Conservation (phyloP, 2,113 vertebrate species). For the Speoplatyrhinus poulsoni region DNA sequence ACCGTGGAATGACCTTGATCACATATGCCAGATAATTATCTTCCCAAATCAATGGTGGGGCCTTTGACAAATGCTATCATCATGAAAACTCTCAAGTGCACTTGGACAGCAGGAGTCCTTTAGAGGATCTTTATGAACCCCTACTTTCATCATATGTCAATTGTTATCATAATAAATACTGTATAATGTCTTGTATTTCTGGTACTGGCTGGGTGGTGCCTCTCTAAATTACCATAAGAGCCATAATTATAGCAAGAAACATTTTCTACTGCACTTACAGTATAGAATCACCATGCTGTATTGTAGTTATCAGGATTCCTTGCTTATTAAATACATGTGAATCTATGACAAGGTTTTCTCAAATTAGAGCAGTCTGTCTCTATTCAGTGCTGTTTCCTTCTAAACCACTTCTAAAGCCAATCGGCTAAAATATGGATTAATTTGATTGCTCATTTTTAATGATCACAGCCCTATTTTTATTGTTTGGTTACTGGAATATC, state of each 20-base stretch:
- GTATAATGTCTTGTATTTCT: not conserved
- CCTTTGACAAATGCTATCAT: constrained; percentile 62
- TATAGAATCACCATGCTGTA: not conserved
- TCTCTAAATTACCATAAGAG: too few species aligned
- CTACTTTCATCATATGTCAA: not conserved
- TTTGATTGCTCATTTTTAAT: constrained; percentile 33
- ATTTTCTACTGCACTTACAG: not conserved
- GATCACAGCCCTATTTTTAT: constrained; percentile 31
- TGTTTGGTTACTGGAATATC: constrained; percentile 49
- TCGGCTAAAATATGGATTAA: constrained; percentile 19
- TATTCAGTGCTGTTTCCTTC: not conserved
- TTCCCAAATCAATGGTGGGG: constrained; percentile 61
- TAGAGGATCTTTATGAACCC: constrained; percentile 37
- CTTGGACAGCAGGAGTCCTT: constrained; percentile 24
- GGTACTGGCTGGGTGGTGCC: too few species aligned
- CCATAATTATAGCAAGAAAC: not conserved
- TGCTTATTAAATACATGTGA: not conserved
- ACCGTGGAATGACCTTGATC: constrained; percentile 62
- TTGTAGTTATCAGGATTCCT: not conserved
- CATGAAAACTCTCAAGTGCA: constrained; percentile 38
- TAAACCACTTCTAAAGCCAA: too few species aligned
- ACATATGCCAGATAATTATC: constrained; percentile 61
- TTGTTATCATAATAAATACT: not conserved
- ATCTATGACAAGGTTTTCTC: too few species aligned
- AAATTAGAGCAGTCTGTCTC: too few species aligned